These are phyloP conservation scores for Muntiacus reevesi DNA, from an alignment of 2,113 vertebrate genomes.

Conservation along the genomic window DNA sequence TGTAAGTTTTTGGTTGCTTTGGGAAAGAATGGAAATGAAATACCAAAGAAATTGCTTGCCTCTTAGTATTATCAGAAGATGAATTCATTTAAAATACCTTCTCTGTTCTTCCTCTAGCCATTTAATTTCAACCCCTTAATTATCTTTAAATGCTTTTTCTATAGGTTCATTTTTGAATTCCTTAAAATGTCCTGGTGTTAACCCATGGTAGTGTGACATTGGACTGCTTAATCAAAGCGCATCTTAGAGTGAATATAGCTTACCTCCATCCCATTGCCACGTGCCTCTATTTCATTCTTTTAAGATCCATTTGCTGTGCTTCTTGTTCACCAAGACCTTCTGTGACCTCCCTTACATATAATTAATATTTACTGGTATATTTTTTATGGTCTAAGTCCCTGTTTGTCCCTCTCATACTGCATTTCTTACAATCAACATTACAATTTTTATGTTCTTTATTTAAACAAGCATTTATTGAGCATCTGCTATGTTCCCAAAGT, in stretches of 20 bases:
- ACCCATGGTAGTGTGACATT: background rate
- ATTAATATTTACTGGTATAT: background rate
- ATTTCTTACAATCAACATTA: background rate
- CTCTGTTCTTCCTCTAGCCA: background rate
- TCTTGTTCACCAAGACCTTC: background rate
- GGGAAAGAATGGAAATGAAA: conserved; percentile 45
- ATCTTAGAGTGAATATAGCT: background rate
- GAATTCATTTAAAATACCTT: background rate
- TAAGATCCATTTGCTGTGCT: background rate
- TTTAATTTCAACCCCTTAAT: background rate
- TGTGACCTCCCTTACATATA: background rate
- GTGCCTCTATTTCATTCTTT: background rate
- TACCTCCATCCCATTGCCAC: background rate
- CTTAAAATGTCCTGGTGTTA: background rate
- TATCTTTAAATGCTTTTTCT: background rate
- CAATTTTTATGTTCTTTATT: background rate
- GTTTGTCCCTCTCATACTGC: background rate
- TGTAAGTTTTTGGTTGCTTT: conserved; percentile 60
- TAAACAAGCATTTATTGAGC: background rate
- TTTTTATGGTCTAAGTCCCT: background rate
- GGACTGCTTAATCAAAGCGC: background rate
- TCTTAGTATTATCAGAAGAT: background rate
- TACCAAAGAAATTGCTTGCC: background rate
- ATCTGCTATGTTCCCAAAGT: background rate
- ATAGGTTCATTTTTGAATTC: background rate